Base-by-base conservation (phyloP, 2,888 invertebrate species). In the Tetheella fluctuosa region DNA sequence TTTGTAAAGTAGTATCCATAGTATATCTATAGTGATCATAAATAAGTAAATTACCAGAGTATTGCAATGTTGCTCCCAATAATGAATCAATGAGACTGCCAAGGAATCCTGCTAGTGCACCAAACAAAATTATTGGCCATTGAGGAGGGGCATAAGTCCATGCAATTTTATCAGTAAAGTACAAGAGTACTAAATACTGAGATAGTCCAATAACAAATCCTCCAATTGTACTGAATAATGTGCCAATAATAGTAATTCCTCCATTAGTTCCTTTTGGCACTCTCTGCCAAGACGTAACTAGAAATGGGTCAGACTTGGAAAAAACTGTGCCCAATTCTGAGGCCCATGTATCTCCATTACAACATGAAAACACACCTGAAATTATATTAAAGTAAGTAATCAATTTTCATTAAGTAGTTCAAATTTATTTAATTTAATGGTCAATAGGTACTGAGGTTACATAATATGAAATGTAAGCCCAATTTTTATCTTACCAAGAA, bases 231-330 rank as follows among this genome's bases (percentile, higher is more conserved):
- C 93, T 93, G 30, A 94, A 94, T 8, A 94, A 37, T 8, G 95
- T 88, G 23, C 96, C 96, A 55, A 94, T 75, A 25, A 93, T 70
- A 1, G 97, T 96, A n/a, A 98, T 94, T 2, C 95, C 98, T 30
- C 98, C 98, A 88, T 98, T 98, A 23, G 98, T 98, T 52, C 98
- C 98, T 89, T 94, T 95, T 1, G 98, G 98, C 1, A 98, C 98
- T 73, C 88, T 94, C 70, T 94, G 94, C 68, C 95, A 94, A 20
- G 95, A 94, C 12, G 97, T 97, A 34, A 98, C 95, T 6, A 98
- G 94, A 68, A 95, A 91, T 5, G 98, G 97, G 65, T 96, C 94
- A 0, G 94, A 87, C 28, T 85, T 89, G 7, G 96, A 94, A 23
- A 97, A 81, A 0, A 97, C 98, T 37, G 96, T 94, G 1, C 97